A percentile compares a stretch with the other conserved stretches of the same genome.
phyloP scores from a whole-genome alignment of 1,140 invertebrate genomes.

The Onthophagus taurus region DNA sequence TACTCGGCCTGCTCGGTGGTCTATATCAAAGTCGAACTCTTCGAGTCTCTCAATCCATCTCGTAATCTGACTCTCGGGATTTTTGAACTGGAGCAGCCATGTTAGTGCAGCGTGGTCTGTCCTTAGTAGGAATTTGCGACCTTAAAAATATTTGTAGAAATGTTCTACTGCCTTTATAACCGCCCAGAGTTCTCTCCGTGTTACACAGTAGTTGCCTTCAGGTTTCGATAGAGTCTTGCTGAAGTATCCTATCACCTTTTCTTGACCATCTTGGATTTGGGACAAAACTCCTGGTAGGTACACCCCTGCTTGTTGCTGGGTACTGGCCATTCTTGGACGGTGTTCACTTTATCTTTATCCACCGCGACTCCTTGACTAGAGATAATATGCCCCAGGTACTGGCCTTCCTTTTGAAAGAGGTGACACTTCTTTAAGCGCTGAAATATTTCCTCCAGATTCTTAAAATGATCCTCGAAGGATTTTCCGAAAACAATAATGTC shows the following conservation, averaged over 20 bases:
- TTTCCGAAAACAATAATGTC: slow-evolving; percentile 24
- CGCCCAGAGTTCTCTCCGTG: slow-evolving; percentile 18
- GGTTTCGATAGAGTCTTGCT: slow-evolving; percentile 32
- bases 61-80: slow-evolving; percentile 20
- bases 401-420: slow-evolving; percentile 4
- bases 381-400: not conserved
- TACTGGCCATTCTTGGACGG: not conserved
- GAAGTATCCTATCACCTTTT: slow-evolving; percentile 25
- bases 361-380: not conserved
- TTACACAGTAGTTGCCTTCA: slow-evolving; percentile 23
- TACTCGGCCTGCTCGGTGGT: slow-evolving; percentile 15
- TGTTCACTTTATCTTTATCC: slow-evolving; percentile 2
- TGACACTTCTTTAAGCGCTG: slow-evolving; percentile 8
- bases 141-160: slow-evolving; percentile 19
- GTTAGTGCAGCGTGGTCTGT: slow-evolving; percentile 25
- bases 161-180: too few species aligned
- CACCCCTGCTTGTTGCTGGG: slow-evolving; percentile 8
- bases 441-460: slow-evolving; percentile 2
- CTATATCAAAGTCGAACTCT: slow-evolving; percentile 17
- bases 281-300: slow-evolving; percentile 10
- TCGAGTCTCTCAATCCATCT: slow-evolving; percentile 17
- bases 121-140: slow-evolving; percentile 15
- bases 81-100: slow-evolving; percentile 27
- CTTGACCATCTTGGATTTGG: slow-evolving; percentile 4
- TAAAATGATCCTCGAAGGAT: slow-evolving; percentile 14